Evolutionary conservation across 2,797 vertebrate genomes (phyloP).

Genomic region (Lycodopsis pacificus): DNA sequence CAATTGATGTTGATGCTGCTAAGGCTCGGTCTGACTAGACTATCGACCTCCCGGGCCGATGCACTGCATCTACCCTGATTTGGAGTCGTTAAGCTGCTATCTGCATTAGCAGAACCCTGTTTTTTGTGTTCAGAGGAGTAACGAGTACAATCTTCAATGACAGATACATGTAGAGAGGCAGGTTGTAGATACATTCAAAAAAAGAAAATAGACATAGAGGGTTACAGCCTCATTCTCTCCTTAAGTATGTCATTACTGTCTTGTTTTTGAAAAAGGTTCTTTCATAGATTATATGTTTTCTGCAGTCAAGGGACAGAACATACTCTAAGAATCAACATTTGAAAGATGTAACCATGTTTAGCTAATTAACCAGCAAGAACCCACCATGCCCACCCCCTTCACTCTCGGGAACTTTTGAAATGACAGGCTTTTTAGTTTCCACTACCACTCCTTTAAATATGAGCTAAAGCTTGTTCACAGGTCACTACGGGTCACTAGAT

Average conservation of each 20-base stretch:
- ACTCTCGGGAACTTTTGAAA: constrained; percentile 38
- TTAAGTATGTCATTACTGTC: constrained; percentile 24
- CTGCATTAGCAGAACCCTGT: constrained; percentile 41
- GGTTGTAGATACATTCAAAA: constrained; percentile 9
- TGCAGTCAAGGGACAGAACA: neutral
- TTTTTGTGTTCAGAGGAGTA: constrained; percentile 54
- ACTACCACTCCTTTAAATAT: constrained; percentile 40
- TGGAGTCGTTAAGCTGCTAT: constrained; percentile 54
- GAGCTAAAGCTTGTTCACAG: constrained; percentile 40
- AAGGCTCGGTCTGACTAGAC: constrained; percentile 51
- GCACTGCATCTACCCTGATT: constrained; percentile 56
- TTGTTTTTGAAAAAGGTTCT: constrained; percentile 13
- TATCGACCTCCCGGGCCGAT: constrained; percentile 51
- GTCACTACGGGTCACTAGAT: constrained; percentile 38
- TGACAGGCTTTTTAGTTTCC: constrained; percentile 41
- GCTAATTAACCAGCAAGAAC: constrained; percentile 26
- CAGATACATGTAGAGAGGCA: constrained; percentile 26
- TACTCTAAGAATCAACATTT: constrained; percentile 10
- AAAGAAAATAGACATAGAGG: constrained; percentile 7
- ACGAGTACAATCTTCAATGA: constrained; percentile 45
- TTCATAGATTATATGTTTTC: constrained; percentile 4
- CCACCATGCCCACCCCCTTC: constrained; percentile 11
- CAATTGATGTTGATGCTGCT: constrained; percentile 60
- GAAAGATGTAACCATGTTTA: constrained; percentile 38
- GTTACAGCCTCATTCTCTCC: constrained; percentile 22